Percentiles rank a stretch among this genome's conserved stretches.
phyloP scores from a whole-genome alignment of 2,113 vertebrate genomes.

The Myotis lucifugus region DNA sequence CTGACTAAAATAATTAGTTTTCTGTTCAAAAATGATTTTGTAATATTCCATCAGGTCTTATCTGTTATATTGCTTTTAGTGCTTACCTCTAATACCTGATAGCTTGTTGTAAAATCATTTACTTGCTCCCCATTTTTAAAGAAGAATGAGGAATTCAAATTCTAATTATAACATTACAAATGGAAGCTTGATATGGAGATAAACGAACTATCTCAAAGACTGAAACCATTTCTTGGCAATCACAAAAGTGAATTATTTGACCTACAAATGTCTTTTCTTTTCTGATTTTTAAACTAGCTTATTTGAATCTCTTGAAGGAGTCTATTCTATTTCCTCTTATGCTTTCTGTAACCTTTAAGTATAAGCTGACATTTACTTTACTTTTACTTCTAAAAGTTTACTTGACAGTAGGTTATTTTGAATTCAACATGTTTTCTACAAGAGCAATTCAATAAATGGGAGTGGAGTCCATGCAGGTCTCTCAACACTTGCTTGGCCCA shows the following conservation, averaged over 20 bases:
- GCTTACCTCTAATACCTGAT: slow-evolving; percentile 46
- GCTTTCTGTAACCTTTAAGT: slow-evolving; percentile 20
- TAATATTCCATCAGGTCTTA: slow-evolving; percentile 46
- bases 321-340: not conserved
- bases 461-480: not conserved
- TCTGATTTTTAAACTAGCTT: not conserved
- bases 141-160: slow-evolving; percentile 58
- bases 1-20: slow-evolving; percentile 66
- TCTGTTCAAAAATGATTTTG: slow-evolving; percentile 65
- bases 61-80: slow-evolving; percentile 38
- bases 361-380: not conserved
- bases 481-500: not conserved
- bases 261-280: not conserved
- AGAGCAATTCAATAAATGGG: not conserved
- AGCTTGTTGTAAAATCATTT: slow-evolving; percentile 48
- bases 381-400: not conserved
- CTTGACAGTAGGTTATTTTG: not conserved
- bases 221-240: slow-evolving; percentile 30
- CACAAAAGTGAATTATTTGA: slow-evolving; percentile 36
- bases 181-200: not conserved
- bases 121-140: slow-evolving; percentile 50
- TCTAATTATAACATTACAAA: slow-evolving; percentile 60
- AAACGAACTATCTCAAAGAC: slow-evolving; percentile 12
- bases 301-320: not conserved
- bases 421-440: not conserved